These are phyloP conservation scores for Streptopelia turtur DNA, from an alignment of 2,797 vertebrate species.

Conservation along the genomic window DNA sequence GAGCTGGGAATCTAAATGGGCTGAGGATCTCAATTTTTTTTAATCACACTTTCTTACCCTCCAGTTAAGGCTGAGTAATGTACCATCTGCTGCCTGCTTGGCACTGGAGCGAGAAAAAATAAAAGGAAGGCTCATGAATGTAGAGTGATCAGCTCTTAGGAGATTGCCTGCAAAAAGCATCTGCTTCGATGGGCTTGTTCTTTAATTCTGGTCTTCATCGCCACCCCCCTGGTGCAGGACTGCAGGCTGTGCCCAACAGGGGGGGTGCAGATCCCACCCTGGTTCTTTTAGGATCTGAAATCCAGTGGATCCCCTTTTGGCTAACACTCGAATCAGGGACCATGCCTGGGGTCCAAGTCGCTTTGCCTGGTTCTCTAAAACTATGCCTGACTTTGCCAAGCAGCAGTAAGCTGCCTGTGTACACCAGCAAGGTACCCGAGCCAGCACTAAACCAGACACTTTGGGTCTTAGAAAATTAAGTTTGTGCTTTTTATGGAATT, in stretches of 20 bases:
- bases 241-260: not conserved
- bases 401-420: not conserved
- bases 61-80: constrained; percentile 69
- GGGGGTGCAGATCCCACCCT: accelerated
- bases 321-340: not conserved
- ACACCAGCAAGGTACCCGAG: not conserved
- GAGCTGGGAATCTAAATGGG: constrained; percentile 56
- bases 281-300: not conserved
- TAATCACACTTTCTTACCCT: constrained; percentile 67
- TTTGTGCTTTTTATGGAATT: not conserved
- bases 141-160: not conserved
- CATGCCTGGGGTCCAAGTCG: not conserved
- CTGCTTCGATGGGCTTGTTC: not conserved
- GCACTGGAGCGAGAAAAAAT: constrained; percentile 28
- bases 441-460: not conserved
- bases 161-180: not conserved
- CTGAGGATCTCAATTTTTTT: constrained; percentile 39
- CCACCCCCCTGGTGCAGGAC: no score
- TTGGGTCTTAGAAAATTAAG: not conserved
- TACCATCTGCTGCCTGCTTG: constrained; percentile 67
- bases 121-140: not conserved
- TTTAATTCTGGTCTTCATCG: not conserved
- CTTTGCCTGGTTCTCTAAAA: not conserved
- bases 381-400: accelerated
- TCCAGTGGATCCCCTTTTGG: not conserved